Evolutionary conservation across 2,888 invertebrate genomes (phyloP).

Genomic region (Chydorus sphaericus): DNA sequence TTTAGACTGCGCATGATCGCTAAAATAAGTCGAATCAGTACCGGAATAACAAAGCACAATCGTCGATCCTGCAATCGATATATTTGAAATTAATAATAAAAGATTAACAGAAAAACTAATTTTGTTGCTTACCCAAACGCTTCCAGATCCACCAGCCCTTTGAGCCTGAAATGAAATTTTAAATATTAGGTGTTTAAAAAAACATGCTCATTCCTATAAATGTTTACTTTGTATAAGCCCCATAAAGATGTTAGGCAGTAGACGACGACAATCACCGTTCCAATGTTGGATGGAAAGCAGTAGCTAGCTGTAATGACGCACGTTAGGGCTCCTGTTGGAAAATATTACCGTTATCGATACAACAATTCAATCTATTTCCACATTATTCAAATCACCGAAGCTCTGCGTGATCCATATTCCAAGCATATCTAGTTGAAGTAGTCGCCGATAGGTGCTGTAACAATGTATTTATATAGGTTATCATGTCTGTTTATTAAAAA

Average conservation of each 20-base stretch:
- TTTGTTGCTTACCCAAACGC: not conserved
- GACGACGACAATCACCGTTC: slow-evolving; percentile 50
- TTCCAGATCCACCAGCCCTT: not conserved
- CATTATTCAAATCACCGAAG: slow-evolving; percentile 40
- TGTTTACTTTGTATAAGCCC: slow-evolving; percentile 63
- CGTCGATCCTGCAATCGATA: slow-evolving; percentile 61
- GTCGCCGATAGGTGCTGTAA: slow-evolving; percentile 47
- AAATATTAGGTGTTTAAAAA: not conserved
- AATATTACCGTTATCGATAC: not conserved
- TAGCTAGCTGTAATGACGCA: slow-evolving; percentile 69
- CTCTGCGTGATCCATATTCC: slow-evolving; percentile 89
- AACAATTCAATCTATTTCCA: not conserved
- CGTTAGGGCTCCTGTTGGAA: slow-evolving; percentile 57
- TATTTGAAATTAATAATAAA: slow-evolving; percentile 39
- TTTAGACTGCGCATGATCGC: slow-evolving; percentile 53
- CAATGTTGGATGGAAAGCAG: slow-evolving; percentile 53
- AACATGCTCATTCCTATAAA: not conserved
- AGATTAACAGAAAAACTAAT: not conserved
- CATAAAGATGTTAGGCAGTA: slow-evolving; percentile 64
- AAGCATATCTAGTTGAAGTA: slow-evolving; percentile 76
- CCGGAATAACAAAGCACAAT: slow-evolving; percentile 70
- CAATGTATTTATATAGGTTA: slow-evolving; percentile 43
- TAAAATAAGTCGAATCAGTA: slow-evolving; percentile 62
- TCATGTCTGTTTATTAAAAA: slow-evolving; percentile 46
- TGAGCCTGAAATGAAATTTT: not conserved